Base-by-base conservation (phyloP, 1,140 invertebrate genomes). In the Aradophagus sp. region DNA sequence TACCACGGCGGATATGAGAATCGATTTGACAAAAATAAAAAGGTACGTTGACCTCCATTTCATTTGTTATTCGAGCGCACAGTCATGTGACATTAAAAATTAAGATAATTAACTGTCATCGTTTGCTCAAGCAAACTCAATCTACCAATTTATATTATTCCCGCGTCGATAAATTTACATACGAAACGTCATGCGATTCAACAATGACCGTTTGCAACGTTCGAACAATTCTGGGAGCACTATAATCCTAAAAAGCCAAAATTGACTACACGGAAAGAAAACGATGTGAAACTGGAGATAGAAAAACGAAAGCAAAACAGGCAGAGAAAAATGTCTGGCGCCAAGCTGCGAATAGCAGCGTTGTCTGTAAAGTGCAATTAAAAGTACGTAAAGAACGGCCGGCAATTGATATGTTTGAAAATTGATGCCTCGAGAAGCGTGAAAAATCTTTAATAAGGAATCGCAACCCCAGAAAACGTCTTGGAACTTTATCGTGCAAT, bases 401-500 rank as follows among this genome's bases (percentile, higher is more conserved):
- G 38, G 58, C 58, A 52, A 47, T 61, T 68, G 55, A 59, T 61
- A 61, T 19, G 59, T 63, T 63, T 53, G 42, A 12, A 47, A 55
- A 62, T 56, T 20, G 42, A 52, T 58, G 36, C 36, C 32, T 47
- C n/a, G 31, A 19, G 7, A 7, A 59, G 27, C 47, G 36, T 42
- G 62, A 68, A 68, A 68, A 73, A 59, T 59, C 52, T 55, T 31
- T 65, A 68, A 73, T 45, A 35, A 65, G 58, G 55, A 63, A 59
- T 50, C 59, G 65, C 61, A 38, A 45, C 38, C 48, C 35, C 44
- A 50, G 58, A 39, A 72, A 63, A 44, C 58, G 61, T 72, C 59
- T 61, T 65, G 38, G 44, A 68, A 68, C 59, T 72, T 65, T 65
- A 72, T 66, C 63, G 63, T 56, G 69, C 61, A 75, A 75, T 75